Evolutionary conservation across 2,888 invertebrate species (phyloP), one percentile per base, ranked within the genome.

Genomic region (Troides aeacus): DNA sequence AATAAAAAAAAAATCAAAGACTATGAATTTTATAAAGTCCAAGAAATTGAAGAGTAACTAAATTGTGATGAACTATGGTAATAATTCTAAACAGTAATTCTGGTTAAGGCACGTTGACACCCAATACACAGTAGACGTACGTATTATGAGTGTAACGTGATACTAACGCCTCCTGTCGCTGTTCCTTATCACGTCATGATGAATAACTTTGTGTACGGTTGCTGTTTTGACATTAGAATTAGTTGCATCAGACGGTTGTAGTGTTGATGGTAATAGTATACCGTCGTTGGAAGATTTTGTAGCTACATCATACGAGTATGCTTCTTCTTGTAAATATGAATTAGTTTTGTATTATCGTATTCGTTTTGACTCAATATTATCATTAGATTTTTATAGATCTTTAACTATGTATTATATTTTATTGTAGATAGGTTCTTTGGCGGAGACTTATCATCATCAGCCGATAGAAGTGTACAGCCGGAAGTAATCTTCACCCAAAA

Each of bases 131-230:
- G 70, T 72, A 59, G 65, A 30, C 30, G 63, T 70, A 53, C 39
- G 69, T 73, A 72, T 72, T 69, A 72, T 70, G 78, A 78, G 80
- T 76, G 82, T 83, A 84, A 84, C 80, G 83, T 86, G 83, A 87
- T 84, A 86, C 79, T 78, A 79, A 78, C 76, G 77, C 73, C 74
- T 57, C 80, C 79, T 86, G 86, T 88, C 87, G 85, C 79, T 77
- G 83, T 77, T 79, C 80, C 84, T 86, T 89, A 89, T 90, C 90
- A 85, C 81, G 83, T 82, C 84, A 79, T 84, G 85, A 86, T 89
- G 85, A 89, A 87, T 89, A 89, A 86, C 82, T 81, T 80, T 73
- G 80, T 78, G 72, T 74, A 68, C 73, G 71, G 73, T 72, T 71
- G 67, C 73, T 74, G 75, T 72, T 74, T 71, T 72, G 73, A 73